Evolutionary conservation across 2,113 vertebrate species (phyloP).

Genomic region (Polypterus senegalus): DNA sequence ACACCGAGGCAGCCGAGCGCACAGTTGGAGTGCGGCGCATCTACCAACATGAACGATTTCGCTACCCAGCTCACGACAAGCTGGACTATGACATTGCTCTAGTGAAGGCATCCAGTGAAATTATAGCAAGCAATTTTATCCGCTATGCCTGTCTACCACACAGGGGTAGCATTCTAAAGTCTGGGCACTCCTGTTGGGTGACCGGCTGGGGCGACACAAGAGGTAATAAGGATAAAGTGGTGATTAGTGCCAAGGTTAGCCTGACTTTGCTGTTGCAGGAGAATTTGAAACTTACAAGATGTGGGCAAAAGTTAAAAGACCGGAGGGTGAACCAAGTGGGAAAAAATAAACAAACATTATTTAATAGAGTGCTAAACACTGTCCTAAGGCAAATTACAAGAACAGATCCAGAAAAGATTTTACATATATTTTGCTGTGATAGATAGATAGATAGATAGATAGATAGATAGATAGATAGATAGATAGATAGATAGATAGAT

Average conservation of each 20-base stretch:
- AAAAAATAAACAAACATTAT: too few species aligned
- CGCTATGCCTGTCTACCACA: conserved; percentile 53
- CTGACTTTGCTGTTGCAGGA: too few species aligned
- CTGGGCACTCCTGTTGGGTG: conserved; percentile 51
- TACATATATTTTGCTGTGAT: too few species aligned
- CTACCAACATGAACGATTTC: conserved; percentile 52
- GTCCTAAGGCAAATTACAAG: too few species aligned
- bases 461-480: too few species aligned
- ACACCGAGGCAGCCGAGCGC: conserved; percentile 40
- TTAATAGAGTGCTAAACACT: too few species aligned
- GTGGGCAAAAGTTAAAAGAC: too few species aligned
- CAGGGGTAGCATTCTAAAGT: conserved; percentile 39
- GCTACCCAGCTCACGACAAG: conserved; percentile 43
- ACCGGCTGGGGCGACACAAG: conserved; percentile 49
- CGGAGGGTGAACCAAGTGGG: too few species aligned
- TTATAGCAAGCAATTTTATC: conserved; percentile 40
- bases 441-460: too few species aligned
- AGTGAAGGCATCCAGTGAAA: conserved; percentile 43
- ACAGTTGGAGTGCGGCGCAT: conserved; percentile 42
- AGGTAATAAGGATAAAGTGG: conserved; percentile 21
- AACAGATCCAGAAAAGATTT: too few species aligned
- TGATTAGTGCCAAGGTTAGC: background rate
- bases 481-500: too few species aligned
- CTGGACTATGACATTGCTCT: conserved; percentile 54
- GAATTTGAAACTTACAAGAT: too few species aligned